Evolutionary conservation across 2,888 invertebrate genomes (phyloP), one percentile per base, ranked within the genome.

Genomic region (Drosophila differens): DNA sequence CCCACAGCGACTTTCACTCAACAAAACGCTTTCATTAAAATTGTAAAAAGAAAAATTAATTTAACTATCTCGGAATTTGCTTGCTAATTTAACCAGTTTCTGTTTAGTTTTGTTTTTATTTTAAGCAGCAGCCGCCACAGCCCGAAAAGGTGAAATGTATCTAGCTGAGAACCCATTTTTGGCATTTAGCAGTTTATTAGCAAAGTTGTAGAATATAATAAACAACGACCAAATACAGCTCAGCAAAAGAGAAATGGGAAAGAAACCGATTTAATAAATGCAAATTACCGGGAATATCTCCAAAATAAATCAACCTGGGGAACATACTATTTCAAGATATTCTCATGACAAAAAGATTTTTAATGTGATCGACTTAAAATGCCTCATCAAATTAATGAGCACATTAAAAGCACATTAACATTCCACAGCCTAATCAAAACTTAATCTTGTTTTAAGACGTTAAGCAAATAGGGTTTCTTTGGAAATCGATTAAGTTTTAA

Each of bases 1-100:
- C 39, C 39, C 49, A 33, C 57, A 19, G 19, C 47, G 66, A 64
- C 83, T 79, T 79, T 82, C 79, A 79, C 79, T 83, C 65, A 47
- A 70, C 72, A 86, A 89, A 90, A 90, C 73, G 85, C 73, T 81
- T 85, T 85, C 90, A 85, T 85, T 85, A 90, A 85, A 91, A 85
- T 81, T 89, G 84, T 82, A 64, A 65, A 88, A 70, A 65, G 81
- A 73, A 87, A 90, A 89, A 86, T 90, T 85, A 83, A 90, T 85
- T 81, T 68, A 85, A 81, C 85, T 89, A 89, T 74, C 77, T 72
- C 59, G 72, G 62, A 65, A 76, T 84, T 86, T 79, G 75, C 67
- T 61, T 79, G 66, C 61, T 76, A 70, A 81, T 66, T 73, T 81
- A 89, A 85, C 89, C 89, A 84, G 89, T 85, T 85, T 66, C 28